A percentile compares a stretch with the other conserved stretches of the same genome.
Conservation (phyloP, 2,113 vertebrate genomes). For the Atlantisia rogersi region DNA sequence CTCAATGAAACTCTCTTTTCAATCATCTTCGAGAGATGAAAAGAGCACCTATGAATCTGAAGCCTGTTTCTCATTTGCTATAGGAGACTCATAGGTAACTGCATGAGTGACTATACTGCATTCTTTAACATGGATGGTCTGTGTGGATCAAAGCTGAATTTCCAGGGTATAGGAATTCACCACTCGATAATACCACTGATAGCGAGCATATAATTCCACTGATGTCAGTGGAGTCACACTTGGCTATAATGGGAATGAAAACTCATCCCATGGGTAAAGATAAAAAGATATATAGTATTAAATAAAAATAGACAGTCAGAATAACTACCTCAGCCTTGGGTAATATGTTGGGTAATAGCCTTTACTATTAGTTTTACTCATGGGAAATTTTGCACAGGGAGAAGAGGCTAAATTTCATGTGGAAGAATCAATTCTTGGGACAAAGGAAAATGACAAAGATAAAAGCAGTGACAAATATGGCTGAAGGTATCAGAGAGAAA, state of each 20-base stretch:
- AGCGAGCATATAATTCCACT: neutral
- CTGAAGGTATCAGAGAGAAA: constrained; percentile 33
- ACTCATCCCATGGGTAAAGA: neutral
- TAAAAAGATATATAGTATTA: constrained; percentile 29
- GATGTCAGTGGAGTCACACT: neutral
- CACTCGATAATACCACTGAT: neutral
- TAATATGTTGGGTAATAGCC: constrained; percentile 14
- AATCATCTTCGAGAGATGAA: neutral
- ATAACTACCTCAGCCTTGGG: neutral
- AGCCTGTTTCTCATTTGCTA: neutral
- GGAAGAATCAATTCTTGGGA: constrained; percentile 37
- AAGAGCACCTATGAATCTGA: neutral
- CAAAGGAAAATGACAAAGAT: constrained; percentile 25
- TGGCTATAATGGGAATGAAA: constrained; percentile 6
- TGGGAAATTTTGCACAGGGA: constrained; percentile 29
- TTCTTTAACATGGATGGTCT: neutral
- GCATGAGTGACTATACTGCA: neutral
- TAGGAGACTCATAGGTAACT: neutral
- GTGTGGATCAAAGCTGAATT: constrained; percentile 6
- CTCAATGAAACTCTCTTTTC: neutral
- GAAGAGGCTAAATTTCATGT: constrained; percentile 1
- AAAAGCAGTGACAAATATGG: constrained; percentile 29
- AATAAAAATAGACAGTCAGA: constrained; percentile 51
- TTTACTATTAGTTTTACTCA: constrained; percentile 32
- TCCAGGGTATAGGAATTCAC: neutral